A percentile compares a stretch with the other conserved stretches of the same genome.
These are phyloP conservation scores for Patella ulyssiponensis DNA, from an alignment of 2,888 invertebrate genomes.

Conservation along the genomic window DNA sequence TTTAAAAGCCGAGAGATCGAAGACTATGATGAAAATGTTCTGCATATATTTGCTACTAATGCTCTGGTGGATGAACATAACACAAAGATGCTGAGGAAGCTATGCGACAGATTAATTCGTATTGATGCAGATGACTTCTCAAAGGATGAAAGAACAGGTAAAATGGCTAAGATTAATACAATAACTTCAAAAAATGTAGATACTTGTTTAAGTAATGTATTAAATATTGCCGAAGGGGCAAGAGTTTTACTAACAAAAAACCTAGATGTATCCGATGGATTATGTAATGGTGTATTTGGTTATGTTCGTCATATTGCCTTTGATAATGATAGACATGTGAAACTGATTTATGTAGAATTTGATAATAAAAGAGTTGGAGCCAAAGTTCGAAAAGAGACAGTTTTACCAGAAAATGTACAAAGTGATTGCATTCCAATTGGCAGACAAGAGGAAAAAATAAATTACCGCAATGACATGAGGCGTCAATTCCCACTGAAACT, in stretches of 20 bases:
- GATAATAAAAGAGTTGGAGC: constrained; percentile 18
- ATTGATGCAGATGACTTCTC: constrained; percentile 19
- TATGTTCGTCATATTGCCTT: constrained; percentile 1
- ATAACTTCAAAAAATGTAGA: background rate
- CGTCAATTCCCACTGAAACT: constrained; percentile 23
- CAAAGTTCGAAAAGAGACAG: background rate
- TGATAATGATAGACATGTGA: background rate
- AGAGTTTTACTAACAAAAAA: constrained; percentile 22
- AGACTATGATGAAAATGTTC: background rate
- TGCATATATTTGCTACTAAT: constrained; percentile 20
- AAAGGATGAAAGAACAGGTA: constrained; percentile 6
- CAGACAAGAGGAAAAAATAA: constrained; percentile 15
- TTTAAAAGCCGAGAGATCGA: constrained; percentile 1
- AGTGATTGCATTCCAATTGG: background rate
- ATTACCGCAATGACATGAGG: background rate
- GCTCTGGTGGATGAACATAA: constrained; percentile 16
- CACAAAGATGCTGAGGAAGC: background rate
- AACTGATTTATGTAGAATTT: constrained; percentile 11
- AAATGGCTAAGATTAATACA: background rate
- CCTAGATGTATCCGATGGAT: constrained; percentile 22
- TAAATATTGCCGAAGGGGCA: constrained; percentile 19
- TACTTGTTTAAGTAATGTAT: background rate
- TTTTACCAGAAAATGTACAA: background rate
- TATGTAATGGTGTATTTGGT: constrained; percentile 27
- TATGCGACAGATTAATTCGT: background rate